A percentile compares a stretch with the other conserved stretches of the same genome.
phyloP scores from a whole-genome alignment of 2,888 invertebrate genomes.

The Heliconius aoede region DNA sequence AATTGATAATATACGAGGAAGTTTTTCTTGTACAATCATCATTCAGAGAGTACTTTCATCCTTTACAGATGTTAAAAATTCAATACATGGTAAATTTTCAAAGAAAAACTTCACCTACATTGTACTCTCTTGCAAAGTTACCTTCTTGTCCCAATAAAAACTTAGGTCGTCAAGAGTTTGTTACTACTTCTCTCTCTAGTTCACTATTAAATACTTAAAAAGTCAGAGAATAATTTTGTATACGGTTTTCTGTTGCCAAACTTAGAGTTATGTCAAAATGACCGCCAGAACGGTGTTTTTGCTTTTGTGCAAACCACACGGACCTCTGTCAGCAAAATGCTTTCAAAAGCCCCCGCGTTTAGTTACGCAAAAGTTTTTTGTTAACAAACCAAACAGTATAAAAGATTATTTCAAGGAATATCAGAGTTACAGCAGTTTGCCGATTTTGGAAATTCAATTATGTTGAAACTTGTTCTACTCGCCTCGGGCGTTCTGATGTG shows the following conservation, averaged over 20 bases:
- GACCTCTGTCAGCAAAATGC: slow-evolving; percentile 64
- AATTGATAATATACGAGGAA: slow-evolving; percentile 23
- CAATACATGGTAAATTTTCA: slow-evolving; percentile 16
- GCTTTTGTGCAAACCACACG: slow-evolving; percentile 54
- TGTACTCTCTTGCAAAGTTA: slow-evolving; percentile 24
- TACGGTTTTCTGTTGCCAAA: slow-evolving; percentile 29
- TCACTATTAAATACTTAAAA: slow-evolving; percentile 39
- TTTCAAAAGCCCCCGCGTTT: slow-evolving; percentile 38
- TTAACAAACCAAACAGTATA: slow-evolving; percentile 42
- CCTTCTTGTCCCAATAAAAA: slow-evolving; percentile 28
- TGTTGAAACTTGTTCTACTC: slow-evolving; percentile 59
- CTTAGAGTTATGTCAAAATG: slow-evolving; percentile 31
- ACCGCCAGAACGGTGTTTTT: slow-evolving; percentile 44
- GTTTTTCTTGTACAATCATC: background rate
- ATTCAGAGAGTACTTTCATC: background rate
- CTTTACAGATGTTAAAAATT: slow-evolving; percentile 6
- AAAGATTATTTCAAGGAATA: slow-evolving; percentile 48
- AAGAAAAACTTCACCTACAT: slow-evolving; percentile 25
- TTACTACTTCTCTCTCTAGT: slow-evolving; percentile 34
- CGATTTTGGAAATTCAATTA: slow-evolving; percentile 64
- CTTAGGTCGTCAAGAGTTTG: slow-evolving; percentile 35
- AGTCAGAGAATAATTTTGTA: slow-evolving; percentile 41
- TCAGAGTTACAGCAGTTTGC: slow-evolving; percentile 50
- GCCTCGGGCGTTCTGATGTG: slow-evolving; percentile 60
- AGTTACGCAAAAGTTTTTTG: slow-evolving; percentile 48